These are phyloP conservation scores for Styela clava DNA, from an alignment of 23 tunicate genomes.

Conservation along the genomic window DNA sequence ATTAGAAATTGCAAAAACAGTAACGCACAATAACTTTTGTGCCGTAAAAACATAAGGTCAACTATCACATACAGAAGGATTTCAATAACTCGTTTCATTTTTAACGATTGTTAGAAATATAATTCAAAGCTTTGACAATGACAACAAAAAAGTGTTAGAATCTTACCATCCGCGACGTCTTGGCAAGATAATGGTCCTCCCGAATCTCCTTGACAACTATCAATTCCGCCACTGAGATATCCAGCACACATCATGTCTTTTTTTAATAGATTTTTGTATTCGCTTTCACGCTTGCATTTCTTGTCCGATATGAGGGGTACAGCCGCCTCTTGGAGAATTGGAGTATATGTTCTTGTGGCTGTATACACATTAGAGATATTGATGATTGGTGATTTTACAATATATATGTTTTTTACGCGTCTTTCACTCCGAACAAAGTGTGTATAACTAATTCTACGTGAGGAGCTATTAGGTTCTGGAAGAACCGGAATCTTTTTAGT, in stretches of 20 bases:
- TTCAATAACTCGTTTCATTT: too few relatives aligned
- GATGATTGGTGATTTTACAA: not conserved
- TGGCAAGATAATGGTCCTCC: conserved; percentile 85
- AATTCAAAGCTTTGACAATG: too few relatives aligned
- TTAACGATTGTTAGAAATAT: too few relatives aligned
- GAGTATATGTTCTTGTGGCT: conserved; percentile 40
- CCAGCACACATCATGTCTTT: conserved; percentile 87
- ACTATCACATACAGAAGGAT: too few relatives aligned
- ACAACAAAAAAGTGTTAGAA: too few relatives aligned
- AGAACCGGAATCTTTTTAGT: too few relatives aligned
- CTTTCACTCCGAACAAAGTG: too few relatives aligned
- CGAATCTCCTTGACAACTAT: conserved; percentile 92
- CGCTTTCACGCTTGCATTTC: conserved; percentile 40
- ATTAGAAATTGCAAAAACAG: not conserved
- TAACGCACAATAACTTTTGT: too few relatives aligned
- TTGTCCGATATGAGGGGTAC: conserved; percentile 42
- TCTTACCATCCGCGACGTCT: conserved; percentile 17
- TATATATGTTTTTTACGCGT: too few relatives aligned
- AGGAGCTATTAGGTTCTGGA: too few relatives aligned
- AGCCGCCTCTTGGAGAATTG: conserved; percentile 48
- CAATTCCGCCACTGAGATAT: conserved; percentile 66
- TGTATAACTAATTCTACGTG: too few relatives aligned
- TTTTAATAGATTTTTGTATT: conserved; percentile 37
- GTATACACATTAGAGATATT: conserved; percentile 8
- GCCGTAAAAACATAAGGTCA: too few relatives aligned